Conservation (phyloP, 2,113 vertebrate species). For the Shinisaurus crocodilurus region DNA sequence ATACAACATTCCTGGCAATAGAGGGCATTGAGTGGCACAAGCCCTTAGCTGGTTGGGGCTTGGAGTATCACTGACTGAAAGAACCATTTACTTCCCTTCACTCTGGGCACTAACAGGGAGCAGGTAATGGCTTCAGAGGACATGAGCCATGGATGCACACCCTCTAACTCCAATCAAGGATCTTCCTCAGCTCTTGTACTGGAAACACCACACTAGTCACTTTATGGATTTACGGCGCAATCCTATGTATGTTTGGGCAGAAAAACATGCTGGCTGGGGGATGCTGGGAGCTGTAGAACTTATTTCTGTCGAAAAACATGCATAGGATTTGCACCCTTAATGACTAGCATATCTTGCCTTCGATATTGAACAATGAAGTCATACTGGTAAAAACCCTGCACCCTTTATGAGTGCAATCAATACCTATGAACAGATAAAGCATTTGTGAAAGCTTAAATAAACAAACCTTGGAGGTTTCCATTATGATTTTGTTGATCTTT, state of each 20-base stretch:
- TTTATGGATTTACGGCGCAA: not conserved
- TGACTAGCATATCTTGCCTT: not conserved
- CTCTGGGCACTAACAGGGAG: not conserved
- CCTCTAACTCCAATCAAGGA: not conserved
- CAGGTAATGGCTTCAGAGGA: not conserved
- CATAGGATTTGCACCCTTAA: not conserved
- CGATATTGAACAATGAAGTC: not conserved
- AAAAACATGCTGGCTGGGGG: too few species aligned
- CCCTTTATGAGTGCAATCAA: constrained; percentile 2
- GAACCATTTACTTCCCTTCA: not conserved
- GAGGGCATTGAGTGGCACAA: not conserved
- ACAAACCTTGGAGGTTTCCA: constrained; percentile 93
- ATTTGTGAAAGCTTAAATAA: constrained; percentile 27
- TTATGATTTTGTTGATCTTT: constrained; percentile 98
- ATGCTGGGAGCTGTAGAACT: too few species aligned
- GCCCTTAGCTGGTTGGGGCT: not conserved
- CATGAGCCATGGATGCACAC: not conserved
- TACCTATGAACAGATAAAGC: not conserved
- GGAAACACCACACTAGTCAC: not conserved
- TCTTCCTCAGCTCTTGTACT: not conserved
- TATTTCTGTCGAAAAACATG: too few species aligned
- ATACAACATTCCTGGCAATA: not conserved
- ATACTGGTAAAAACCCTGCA: constrained; percentile 58
- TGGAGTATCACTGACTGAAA: not conserved
- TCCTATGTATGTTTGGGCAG: too few species aligned